These are phyloP conservation scores for Linepithema humile DNA, from an alignment of 1,140 invertebrate species.

Conservation along the genomic window DNA sequence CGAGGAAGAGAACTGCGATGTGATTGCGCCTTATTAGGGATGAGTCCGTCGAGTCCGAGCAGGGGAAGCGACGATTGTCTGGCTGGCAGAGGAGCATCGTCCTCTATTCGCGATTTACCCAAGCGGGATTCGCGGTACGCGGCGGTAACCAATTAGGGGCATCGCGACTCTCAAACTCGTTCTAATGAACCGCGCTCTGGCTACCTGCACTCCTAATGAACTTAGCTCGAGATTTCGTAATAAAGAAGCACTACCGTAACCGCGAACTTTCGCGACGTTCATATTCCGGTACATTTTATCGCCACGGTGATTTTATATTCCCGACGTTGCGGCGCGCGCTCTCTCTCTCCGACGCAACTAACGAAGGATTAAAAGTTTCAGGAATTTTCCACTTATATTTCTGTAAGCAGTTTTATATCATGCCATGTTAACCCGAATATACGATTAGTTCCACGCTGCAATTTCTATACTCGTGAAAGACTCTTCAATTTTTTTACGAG, in stretches of 20 bases:
- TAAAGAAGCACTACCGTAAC: background rate
- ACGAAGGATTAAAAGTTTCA: slow-evolving; percentile 17
- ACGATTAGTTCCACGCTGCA: background rate
- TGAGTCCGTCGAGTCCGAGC: slow-evolving; percentile 52
- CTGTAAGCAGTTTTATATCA: background rate
- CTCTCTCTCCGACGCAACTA: background rate
- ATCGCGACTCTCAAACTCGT: slow-evolving; percentile 69
- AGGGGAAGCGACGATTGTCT: slow-evolving; percentile 69
- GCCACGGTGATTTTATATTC: background rate
- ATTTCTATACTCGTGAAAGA: slow-evolving; percentile 13
- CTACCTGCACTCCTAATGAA: slow-evolving; percentile 50
- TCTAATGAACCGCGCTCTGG: slow-evolving; percentile 53
- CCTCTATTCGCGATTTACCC: slow-evolving; percentile 67
- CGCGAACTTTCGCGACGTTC: slow-evolving; percentile 22
- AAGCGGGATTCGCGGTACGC: slow-evolving; percentile 59
- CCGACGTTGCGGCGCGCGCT: background rate
- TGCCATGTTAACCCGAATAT: background rate
- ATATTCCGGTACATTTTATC: slow-evolving; percentile 19
- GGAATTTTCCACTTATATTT: background rate
- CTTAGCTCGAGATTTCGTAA: slow-evolving; percentile 13
- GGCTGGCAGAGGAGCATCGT: slow-evolving; percentile 71
- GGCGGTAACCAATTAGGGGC: slow-evolving; percentile 76
- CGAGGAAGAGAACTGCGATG: slow-evolving; percentile 60
- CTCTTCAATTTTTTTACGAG: background rate
- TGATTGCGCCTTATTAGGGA: slow-evolving; percentile 77